Evolutionary conservation across 2,113 vertebrate genomes (phyloP).

Genomic region (Atrichornis clamosus): DNA sequence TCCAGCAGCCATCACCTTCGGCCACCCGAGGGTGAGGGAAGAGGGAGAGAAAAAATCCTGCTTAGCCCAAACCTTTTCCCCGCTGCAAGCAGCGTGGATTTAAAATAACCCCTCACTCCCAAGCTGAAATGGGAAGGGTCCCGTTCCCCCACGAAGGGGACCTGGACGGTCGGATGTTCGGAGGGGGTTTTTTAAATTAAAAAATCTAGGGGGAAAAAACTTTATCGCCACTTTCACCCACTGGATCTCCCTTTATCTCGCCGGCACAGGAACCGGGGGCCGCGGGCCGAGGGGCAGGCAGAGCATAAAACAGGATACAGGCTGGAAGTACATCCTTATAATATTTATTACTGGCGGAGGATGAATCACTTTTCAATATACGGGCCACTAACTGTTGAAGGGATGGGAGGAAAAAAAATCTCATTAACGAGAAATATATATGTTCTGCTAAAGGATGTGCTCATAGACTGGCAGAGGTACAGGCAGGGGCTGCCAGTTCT

Average conservation of each 20-base stretch:
- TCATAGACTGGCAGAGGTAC: slow-evolving; percentile 5
- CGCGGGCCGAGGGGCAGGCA: not conserved
- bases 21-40: not conserved
- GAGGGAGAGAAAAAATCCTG: not conserved
- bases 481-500: not conserved
- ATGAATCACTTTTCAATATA: slow-evolving; percentile 53
- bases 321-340: slow-evolving; percentile 49
- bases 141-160: fast-evolving
- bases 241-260: not conserved
- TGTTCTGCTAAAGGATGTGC: slow-evolving; percentile 32
- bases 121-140: not conserved
- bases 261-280: not conserved
- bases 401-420: fast-evolving
- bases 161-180: not conserved
- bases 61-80: not conserved
- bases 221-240: not conserved
- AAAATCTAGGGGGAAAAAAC: fast-evolving
- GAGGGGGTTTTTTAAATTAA: not conserved
- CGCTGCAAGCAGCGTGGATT: fast-evolving
- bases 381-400: slow-evolving; percentile 18
- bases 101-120: not conserved
- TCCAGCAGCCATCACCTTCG: not conserved
- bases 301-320: slow-evolving; percentile 6
- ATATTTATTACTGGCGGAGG: slow-evolving; percentile 53
- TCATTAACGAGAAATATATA: slow-evolving; percentile 31